phyloP scores from a whole-genome alignment of 1,140 invertebrate genomes.

The Metaphire vulgaris region DNA sequence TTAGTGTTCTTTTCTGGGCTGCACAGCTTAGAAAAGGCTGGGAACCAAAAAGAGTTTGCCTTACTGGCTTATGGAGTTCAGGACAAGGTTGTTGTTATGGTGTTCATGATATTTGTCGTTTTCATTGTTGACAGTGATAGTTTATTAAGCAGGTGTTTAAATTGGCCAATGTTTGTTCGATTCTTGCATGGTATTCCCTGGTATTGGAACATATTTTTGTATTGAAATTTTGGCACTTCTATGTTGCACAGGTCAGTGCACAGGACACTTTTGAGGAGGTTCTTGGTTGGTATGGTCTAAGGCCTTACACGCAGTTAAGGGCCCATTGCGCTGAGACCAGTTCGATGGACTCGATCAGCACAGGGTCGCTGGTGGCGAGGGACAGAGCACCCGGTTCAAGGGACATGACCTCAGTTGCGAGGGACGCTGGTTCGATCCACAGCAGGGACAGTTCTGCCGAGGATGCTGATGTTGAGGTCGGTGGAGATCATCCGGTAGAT shows the following conservation, averaged over 20 bases:
- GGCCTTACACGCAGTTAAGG: background rate
- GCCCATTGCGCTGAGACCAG: background rate
- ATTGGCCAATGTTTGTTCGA: no score
- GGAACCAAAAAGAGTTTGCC: no score
- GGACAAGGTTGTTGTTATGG: no score
- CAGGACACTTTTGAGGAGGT: background rate
- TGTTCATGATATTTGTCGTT: no score
- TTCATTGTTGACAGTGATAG: no score
- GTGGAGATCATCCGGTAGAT: background rate
- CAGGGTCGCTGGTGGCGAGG: background rate
- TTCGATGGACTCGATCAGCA: background rate
- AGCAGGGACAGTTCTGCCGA: background rate
- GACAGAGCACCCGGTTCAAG: background rate
- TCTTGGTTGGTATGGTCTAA: constrained; percentile 2
- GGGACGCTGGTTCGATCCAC: background rate
- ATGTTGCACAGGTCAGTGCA: constrained; percentile 1
- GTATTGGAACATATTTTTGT: no score
- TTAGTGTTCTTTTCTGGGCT: no score
- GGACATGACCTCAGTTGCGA: background rate
- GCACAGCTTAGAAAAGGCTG: no score
- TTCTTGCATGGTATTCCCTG: no score
- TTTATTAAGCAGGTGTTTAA: no score
- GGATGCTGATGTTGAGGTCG: background rate
- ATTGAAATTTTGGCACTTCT: no score
- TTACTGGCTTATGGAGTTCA: no score